phyloP scores from a whole-genome alignment of 2,888 invertebrate genomes.

The Bugula neritina region DNA sequence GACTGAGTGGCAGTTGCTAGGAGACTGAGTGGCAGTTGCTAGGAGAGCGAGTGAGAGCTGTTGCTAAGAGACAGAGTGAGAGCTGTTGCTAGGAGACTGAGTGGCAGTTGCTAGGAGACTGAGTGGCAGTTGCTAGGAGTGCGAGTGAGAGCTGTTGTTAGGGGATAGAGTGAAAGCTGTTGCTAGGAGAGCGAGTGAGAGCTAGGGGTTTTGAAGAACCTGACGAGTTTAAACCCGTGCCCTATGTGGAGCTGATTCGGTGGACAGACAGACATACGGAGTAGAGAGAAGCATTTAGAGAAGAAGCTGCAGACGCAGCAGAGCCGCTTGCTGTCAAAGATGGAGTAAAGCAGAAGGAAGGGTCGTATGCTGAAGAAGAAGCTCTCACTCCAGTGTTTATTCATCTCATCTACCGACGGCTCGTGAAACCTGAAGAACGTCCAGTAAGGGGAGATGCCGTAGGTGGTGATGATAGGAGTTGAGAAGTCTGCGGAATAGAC shows the following conservation, averaged over 20 bases:
- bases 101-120: too few species aligned
- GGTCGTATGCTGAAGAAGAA: slow-evolving; percentile 37
- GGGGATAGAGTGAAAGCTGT: too few species aligned
- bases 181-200: too few species aligned
- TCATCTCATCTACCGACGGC: slow-evolving; percentile 45
- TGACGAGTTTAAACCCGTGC: slow-evolving; percentile 49
- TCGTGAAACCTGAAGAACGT: slow-evolving; percentile 48
- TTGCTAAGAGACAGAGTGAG: too few species aligned
- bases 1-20: too few species aligned
- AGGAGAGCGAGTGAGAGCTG: too few species aligned
- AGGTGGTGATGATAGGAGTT: slow-evolving; percentile 36
- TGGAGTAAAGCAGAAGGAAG: slow-evolving; percentile 32
- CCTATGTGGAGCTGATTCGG: slow-evolving; percentile 48
- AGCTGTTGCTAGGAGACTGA: too few species aligned
- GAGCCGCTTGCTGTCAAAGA: slow-evolving; percentile 34
- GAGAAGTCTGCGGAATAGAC: slow-evolving; percentile 28
- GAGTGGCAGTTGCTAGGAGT: too few species aligned
- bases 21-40: too few species aligned
- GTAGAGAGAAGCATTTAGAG: neutral
- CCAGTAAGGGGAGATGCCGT: slow-evolving; percentile 45
- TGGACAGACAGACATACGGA: slow-evolving; percentile 44
- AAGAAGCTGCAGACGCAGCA: neutral
- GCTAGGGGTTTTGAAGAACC: slow-evolving; percentile 32
- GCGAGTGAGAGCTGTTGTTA: too few species aligned
- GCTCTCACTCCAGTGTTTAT: slow-evolving; percentile 45